Base-by-base conservation (phyloP, 2,113 vertebrate genomes). In the Athene noctua region DNA sequence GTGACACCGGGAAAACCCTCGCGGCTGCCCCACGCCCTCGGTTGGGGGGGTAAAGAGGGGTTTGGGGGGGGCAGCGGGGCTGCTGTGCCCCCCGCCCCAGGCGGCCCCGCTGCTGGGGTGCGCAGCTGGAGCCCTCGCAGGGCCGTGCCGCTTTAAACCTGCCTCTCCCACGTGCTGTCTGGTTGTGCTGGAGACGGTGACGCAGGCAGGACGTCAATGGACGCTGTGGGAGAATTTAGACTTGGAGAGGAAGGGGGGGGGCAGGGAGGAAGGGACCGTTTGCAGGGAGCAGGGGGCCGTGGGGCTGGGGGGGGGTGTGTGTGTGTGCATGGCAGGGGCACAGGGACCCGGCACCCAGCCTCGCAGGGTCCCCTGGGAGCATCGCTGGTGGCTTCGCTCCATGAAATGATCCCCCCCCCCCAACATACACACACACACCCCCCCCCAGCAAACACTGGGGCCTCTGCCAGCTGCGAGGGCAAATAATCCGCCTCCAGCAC, bases 181-280 rank as follows among this genome's bases (percentile, higher is more conserved):
- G 97, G 98, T 98, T 94, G 98, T 97, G 97, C 97, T 97, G 98
- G 98, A 97, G 98, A 98, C 97, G 92, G 96, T 98, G 98, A 98
- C 98, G 98, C 98, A 98, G 96, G 81, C 89, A 34, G 97, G 97
- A 98, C 98, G 98, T 98, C 98, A 98, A 98, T 98, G 96, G 97
- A 81, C 93, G 97, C 97, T 96, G 98, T 97, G 96, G 97, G 97
- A 98, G 98, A 97, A 97, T 96, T 97, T 97, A 96, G 97, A 96
- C 94, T 89, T 70, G 94, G 88, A 68, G 86, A 92, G 90, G 94
- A 81, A 96, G 67, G 61, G n/a, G 86, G 71, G 88, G 93, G 96
- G 83, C 59, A 63, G 94, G 91, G 86, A 97, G 88, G 94, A 91
- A 90, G 54, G 96, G 70, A 90, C 51, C n/a, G 62, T 34, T 73